These are phyloP conservation scores for Gymnosoma rotundatum DNA, from an alignment of 2,888 invertebrate genomes.

Conservation along the genomic window DNA sequence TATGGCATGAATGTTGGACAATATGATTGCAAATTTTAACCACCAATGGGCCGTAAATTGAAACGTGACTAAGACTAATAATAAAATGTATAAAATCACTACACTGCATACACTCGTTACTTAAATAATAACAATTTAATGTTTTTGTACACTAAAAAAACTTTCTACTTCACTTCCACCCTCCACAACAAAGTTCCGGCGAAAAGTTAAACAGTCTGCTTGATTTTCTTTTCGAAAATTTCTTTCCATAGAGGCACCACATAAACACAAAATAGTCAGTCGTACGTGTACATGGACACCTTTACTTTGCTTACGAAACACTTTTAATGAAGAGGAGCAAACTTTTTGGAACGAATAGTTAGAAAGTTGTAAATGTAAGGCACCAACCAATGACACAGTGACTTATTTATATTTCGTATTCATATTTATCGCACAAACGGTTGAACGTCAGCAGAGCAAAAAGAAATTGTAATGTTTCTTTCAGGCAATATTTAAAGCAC, in stretches of 20 bases:
- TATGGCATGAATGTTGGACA: constrained; percentile 68
- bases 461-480: constrained; percentile 48
- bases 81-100: constrained; percentile 80
- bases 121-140: constrained; percentile 53
- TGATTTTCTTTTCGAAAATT: constrained; percentile 31
- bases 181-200: constrained; percentile 10
- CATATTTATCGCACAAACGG: constrained; percentile 35
- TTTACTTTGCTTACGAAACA: constrained; percentile 37
- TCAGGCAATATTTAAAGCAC: constrained; percentile 58
- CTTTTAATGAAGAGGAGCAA: constrained; percentile 31
- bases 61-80: constrained; percentile 80
- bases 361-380: constrained; percentile 21
- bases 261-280: constrained; percentile 36
- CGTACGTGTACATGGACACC: neutral
- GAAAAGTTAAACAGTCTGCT: constrained; percentile 23
- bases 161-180: neutral
- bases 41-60: constrained; percentile 82
- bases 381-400: constrained; percentile 60
- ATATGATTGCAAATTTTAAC: constrained; percentile 82
- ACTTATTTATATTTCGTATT: constrained; percentile 46
- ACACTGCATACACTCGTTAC: constrained; percentile 35
- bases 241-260: constrained; percentile 26
- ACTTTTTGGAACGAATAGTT: constrained; percentile 1
- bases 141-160: constrained; percentile 6
- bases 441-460: constrained; percentile 12